These are phyloP conservation scores for Cetonia aurata DNA, from an alignment of 2,888 invertebrate genomes.

Conservation along the genomic window DNA sequence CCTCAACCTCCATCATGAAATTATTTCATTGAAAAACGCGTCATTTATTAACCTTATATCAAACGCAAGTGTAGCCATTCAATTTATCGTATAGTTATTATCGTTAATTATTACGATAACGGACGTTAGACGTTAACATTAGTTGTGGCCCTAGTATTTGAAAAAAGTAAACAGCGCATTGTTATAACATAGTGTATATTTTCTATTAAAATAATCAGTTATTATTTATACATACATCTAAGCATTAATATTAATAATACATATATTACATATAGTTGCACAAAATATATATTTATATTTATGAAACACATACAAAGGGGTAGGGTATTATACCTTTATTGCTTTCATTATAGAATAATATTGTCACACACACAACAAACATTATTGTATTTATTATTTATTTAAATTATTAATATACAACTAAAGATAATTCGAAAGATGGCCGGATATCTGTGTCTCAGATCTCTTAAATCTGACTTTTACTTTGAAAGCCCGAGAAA, in stretches of 20 bases:
- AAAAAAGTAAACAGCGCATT: background rate
- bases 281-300: slow-evolving; percentile 40
- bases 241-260: slow-evolving; percentile 50
- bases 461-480: slow-evolving; percentile 43
- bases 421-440: background rate
- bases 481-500: slow-evolving; percentile 41
- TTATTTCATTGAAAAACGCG: too few relatives aligned
- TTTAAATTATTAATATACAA: slow-evolving; percentile 19
- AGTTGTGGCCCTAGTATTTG: too few relatives aligned
- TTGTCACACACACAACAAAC: slow-evolving; percentile 29
- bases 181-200: slow-evolving; percentile 41
- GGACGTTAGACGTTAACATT: too few relatives aligned
- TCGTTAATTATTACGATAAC: too few relatives aligned
- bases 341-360: slow-evolving; percentile 28
- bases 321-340: slow-evolving; percentile 26
- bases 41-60: too few relatives aligned
- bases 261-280: slow-evolving; percentile 48
- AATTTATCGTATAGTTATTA: too few relatives aligned
- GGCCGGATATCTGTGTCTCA: slow-evolving; percentile 24
- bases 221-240: slow-evolving; percentile 51
- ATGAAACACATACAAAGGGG: slow-evolving; percentile 29
- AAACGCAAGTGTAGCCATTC: too few relatives aligned
- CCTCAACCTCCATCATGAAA: too few relatives aligned
- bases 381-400: slow-evolving; percentile 3
- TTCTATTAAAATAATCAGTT: slow-evolving; percentile 50